Percentiles rank a stretch among this genome's conserved stretches.
Conservation (phyloP, 2,113 vertebrate genomes). For the Amia ocellicauda region DNA sequence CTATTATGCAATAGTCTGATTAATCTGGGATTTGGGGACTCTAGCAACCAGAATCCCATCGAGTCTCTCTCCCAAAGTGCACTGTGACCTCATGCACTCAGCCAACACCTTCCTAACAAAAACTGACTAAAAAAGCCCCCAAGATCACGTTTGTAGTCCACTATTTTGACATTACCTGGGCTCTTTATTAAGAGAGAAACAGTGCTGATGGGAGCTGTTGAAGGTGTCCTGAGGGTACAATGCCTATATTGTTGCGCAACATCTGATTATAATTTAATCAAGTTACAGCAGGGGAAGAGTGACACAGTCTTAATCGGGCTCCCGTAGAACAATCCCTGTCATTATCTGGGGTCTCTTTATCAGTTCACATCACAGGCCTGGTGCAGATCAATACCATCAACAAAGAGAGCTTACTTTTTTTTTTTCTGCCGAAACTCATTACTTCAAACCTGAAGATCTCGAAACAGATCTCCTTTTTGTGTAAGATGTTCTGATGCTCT, state of each 20-base stretch:
- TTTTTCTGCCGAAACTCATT: constrained; percentile 72
- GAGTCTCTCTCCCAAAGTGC: no score
- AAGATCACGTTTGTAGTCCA: no score
- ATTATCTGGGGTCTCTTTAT: constrained; percentile 75
- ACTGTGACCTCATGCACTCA: no score
- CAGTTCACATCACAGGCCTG: constrained; percentile 67
- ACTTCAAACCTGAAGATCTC: constrained; percentile 26
- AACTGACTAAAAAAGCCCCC: no score
- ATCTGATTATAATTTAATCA: constrained; percentile 7
- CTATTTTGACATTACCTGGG: background rate
- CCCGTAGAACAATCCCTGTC: constrained; percentile 78
- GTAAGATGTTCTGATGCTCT: background rate
- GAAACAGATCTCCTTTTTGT: background rate
- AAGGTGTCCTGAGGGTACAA: constrained; percentile 6
- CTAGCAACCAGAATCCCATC: no score
- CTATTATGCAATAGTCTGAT: no score
- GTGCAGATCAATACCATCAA: constrained; percentile 70
- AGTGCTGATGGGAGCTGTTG: background rate
- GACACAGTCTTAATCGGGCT: constrained; percentile 51
- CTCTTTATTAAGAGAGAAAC: background rate
- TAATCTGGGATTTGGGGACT: no score
- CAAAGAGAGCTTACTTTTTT: constrained; percentile 55
- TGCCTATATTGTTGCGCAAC: background rate
- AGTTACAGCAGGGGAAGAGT: background rate
- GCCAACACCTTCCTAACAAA: no score